phyloP scores from a whole-genome alignment of 2,797 vertebrate species.

The Scyliorhinus canicula region DNA sequence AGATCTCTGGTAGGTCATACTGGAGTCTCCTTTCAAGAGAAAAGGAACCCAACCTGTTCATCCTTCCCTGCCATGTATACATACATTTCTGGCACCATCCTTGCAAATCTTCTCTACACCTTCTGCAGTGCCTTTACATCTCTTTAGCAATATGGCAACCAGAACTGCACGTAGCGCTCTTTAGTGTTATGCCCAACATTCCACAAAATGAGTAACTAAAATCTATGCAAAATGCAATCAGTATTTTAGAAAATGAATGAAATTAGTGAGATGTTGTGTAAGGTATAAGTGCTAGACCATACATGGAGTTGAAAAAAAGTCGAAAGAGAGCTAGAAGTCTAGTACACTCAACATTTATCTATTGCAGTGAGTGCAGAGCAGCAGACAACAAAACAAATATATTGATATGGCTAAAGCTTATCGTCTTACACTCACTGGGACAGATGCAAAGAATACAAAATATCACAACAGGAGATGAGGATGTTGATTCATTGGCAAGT shows the following conservation, averaged over 20 bases:
- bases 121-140: too few relatives aligned
- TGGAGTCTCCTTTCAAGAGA: too few relatives aligned
- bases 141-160: background rate
- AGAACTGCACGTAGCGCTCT: background rate
- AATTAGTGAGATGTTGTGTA: background rate
- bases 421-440: background rate
- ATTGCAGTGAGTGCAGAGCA: background rate
- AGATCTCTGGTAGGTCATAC: too few relatives aligned
- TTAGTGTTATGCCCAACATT: background rate
- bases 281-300: background rate
- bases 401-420: background rate
- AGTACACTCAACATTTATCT: background rate
- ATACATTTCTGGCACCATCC: too few relatives aligned
- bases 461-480: background rate
- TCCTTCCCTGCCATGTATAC: background rate
- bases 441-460: background rate
- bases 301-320: background rate
- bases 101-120: background rate
- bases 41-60: background rate
- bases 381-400: background rate
- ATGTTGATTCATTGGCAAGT: background rate
- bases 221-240: background rate
- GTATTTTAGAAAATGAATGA: background rate
- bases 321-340: background rate
- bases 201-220: background rate